Evolutionary conservation across 2,797 vertebrate genomes (phyloP).

Genomic region (Notamacropus eugenii): DNA sequence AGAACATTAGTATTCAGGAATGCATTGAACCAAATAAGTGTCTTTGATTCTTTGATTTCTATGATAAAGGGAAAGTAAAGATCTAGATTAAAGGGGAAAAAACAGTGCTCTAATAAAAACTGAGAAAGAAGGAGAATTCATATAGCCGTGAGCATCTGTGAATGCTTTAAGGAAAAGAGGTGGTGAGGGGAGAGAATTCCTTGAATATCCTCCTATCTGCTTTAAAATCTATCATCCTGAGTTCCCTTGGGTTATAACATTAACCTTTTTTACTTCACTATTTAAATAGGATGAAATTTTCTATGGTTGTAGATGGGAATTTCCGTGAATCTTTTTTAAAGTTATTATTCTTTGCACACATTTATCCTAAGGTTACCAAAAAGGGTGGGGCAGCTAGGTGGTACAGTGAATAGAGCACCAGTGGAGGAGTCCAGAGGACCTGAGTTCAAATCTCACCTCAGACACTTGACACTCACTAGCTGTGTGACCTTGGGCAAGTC

Average conservation of each 20-base stretch:
- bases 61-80: neutral
- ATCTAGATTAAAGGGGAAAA: neutral
- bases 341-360: neutral
- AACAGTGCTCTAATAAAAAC: neutral
- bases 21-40: neutral
- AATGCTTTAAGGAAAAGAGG: neutral
- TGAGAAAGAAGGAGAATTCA: neutral
- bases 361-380: neutral
- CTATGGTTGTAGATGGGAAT: neutral
- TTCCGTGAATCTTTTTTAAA: neutral
- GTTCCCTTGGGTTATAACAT: neutral
- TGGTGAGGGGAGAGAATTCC: neutral
- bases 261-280: neutral
- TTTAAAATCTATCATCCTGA: neutral
- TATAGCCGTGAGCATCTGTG: neutral
- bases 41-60: neutral
- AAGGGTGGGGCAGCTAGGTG: too few species aligned
- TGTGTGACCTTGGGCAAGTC: too few species aligned
- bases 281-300: neutral
- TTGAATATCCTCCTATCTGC: neutral
- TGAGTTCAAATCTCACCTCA: too few species aligned
- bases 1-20: neutral
- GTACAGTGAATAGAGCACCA: too few species aligned
- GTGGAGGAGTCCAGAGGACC: too few species aligned
- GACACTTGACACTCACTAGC: too few species aligned